A percentile compares a stretch with the other conserved stretches of the same genome.
These are phyloP conservation scores for Danio jaintianensis DNA, from an alignment of 2,797 vertebrate genomes.

Conservation along the genomic window DNA sequence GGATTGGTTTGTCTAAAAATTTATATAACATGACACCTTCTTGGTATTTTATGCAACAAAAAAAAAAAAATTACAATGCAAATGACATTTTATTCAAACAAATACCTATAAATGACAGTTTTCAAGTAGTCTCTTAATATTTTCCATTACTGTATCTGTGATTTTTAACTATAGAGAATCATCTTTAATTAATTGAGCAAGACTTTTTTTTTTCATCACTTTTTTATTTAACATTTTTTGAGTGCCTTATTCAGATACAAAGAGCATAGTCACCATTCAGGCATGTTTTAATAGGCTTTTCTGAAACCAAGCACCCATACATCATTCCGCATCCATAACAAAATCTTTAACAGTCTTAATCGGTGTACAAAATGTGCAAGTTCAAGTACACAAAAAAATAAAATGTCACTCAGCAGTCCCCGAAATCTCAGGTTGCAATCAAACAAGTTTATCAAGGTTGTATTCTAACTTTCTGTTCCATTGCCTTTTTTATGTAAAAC, in stretches of 20 bases:
- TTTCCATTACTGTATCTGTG: not conserved
- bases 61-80: no score
- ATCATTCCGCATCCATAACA: not conserved
- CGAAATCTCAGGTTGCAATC: not conserved
- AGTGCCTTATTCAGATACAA: not conserved
- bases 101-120: no score
- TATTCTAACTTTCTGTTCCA: not conserved
- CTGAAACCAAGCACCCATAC: not conserved
- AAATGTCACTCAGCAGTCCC: not conserved
- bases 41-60: no score
- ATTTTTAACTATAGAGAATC: not conserved
- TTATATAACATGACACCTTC: no score
- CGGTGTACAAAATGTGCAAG: not conserved
- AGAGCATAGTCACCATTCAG: not conserved
- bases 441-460: slow-evolving; percentile 17
- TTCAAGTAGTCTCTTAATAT: no score
- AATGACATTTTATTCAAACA: no score
- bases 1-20: no score
- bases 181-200: not conserved
- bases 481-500: not conserved
- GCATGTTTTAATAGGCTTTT: not conserved
- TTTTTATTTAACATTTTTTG: not conserved
- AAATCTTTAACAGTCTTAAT: not conserved
- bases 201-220: not conserved
- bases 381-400: slow-evolving; percentile 17